phyloP scores from a whole-genome alignment of 2,113 vertebrate genomes.

The Cairina moschata region DNA sequence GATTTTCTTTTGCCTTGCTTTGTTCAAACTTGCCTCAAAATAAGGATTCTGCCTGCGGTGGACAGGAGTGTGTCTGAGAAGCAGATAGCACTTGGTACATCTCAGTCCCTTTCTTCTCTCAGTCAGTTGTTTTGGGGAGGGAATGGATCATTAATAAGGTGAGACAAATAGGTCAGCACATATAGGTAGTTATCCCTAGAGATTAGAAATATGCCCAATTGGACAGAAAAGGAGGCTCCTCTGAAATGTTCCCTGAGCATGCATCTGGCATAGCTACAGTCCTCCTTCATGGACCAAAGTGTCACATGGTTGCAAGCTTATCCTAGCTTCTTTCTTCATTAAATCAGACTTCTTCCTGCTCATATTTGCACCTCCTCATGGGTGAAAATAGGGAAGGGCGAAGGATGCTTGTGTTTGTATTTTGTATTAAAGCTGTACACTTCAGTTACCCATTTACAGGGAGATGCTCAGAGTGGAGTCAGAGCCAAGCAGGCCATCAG shows the following conservation, averaged over 20 bases:
- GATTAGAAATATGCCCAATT: background rate
- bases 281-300: background rate
- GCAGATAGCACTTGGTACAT: background rate
- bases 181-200: background rate
- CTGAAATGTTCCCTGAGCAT: background rate
- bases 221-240: background rate
- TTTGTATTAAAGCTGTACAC: accelerated
- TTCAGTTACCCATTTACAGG: background rate
- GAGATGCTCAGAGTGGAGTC: background rate
- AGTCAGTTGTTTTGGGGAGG: background rate
- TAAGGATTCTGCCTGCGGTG: background rate
- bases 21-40: background rate
- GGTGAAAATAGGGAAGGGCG: background rate
- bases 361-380: background rate
- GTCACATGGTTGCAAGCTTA: background rate
- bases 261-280: background rate
- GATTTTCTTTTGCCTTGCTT: background rate
- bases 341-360: background rate
- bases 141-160: background rate
- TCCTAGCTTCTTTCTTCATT: background rate
- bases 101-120: background rate
- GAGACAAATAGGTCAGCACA: background rate
- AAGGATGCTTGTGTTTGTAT: background rate
- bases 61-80: background rate
- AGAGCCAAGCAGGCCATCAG: background rate